These are phyloP conservation scores for Nanorana parkeri DNA, from an alignment of 2,113 vertebrate species.

Conservation along the genomic window DNA sequence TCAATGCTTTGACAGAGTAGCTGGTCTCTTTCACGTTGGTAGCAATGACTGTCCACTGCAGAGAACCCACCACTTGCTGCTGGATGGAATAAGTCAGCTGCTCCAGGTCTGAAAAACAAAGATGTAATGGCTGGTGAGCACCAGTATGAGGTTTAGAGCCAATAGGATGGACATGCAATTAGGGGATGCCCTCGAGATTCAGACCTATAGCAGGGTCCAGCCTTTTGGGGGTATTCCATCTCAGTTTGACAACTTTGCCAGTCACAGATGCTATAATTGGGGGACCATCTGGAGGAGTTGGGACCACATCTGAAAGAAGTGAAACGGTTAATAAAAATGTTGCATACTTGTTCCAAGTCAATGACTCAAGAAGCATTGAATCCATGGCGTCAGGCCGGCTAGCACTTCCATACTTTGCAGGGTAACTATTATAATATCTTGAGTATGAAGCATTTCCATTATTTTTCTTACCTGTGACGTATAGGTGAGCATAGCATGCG, in stretches of 20 bases:
- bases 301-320: conserved; percentile 85
- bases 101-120: conserved; percentile 77
- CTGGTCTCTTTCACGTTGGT: conserved; percentile 79
- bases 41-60: conserved; percentile 89
- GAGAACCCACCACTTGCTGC: conserved; percentile 90
- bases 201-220: conserved; percentile 93
- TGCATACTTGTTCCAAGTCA: background rate
- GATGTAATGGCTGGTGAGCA: too few species aligned
- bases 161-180: background rate
- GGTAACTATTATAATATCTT: too few species aligned
- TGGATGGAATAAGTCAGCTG: conserved; percentile 91
- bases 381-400: background rate
- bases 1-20: conserved; percentile 80
- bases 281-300: conserved; percentile 89
- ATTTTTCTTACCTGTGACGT: conserved; percentile 86
- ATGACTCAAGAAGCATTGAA: background rate
- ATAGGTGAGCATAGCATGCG: conserved; percentile 95
- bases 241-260: conserved; percentile 84
- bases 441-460: background rate
- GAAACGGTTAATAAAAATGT: background rate
- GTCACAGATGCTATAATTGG: conserved; percentile 85
- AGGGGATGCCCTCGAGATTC: conserved; percentile 2
- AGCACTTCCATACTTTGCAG: background rate
- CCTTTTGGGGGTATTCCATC: conserved; percentile 91
- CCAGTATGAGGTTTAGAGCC: background rate